Evolutionary conservation across 2,113 vertebrate species (phyloP), one percentile per base, ranked within the genome.

Genomic region (Leucopternis melanops): DNA sequence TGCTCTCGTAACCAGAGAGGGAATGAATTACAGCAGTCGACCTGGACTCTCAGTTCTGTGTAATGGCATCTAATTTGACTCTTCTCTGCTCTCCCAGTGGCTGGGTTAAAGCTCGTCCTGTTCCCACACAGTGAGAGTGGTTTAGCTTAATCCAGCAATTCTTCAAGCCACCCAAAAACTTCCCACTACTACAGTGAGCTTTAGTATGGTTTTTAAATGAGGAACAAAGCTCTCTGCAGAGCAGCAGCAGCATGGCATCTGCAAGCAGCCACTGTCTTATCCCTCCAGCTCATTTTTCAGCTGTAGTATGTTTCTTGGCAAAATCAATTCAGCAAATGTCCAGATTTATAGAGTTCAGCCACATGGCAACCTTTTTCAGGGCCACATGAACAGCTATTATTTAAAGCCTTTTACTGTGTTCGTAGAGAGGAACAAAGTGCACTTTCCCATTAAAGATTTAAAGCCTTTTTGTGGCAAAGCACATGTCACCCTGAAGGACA

Each of bases 331-430:
- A 90, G 87, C 91, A 96, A 97, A 96, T 95, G 95, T 92, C 93
- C 95, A 93, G 97, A 97, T 97, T 97, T 97, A 97, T 95, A 44
- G 97, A 97, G 97, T 96, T 97, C 96, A 95, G 66, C 81, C 92
- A 88, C 95, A 96, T 71, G 66, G 95, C 87, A 95, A 95, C 94
- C 95, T 93, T 94, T 96, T 93, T 88, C 96, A 97, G 96, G 97
- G 97, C 94, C 84, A 66, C 84, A 96, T 70, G 94, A 95, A 42
- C 95, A 95, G 86, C 89, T 66, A 91, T 97, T 96, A 97, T 97
- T 97, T 97, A 97, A 97, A 96, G 93, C 94, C 93, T 94, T 97
- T 97, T 97, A 96, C 78, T 90, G 84, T 86, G 92, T 91, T 94
- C 45, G 21, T 80, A 58, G 87, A n/a, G 63, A 80, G 66, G 93